Percentiles rank a stretch among this genome's conserved stretches.
Conservation (phyloP, 2,113 vertebrate genomes). For the Amphiprion percula region DNA sequence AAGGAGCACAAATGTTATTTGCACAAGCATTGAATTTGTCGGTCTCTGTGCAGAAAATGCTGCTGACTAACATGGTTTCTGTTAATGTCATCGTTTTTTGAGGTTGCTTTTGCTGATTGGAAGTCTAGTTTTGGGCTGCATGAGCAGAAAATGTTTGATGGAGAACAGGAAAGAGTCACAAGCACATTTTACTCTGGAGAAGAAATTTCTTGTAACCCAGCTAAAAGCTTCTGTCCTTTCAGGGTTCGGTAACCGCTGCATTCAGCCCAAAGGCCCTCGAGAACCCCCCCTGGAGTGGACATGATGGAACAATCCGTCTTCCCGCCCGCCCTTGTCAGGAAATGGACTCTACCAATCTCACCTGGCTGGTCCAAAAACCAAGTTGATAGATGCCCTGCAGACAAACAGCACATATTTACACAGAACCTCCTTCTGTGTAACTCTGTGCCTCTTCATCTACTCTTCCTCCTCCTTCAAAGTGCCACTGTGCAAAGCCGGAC, state of each 20-base stretch:
- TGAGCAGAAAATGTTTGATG: slow-evolving; percentile 35
- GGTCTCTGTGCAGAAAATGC: slow-evolving; percentile 1
- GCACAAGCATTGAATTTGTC: background rate
- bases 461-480: slow-evolving; percentile 81
- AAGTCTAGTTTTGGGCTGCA: slow-evolving; percentile 11
- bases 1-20: background rate
- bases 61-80: slow-evolving; percentile 51
- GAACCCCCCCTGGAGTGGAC: slow-evolving; percentile 94
- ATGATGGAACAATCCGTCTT: slow-evolving; percentile 82
- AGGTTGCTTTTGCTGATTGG: slow-evolving; percentile 21
- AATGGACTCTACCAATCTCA: slow-evolving; percentile 70
- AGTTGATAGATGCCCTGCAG: slow-evolving; percentile 52
- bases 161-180: background rate
- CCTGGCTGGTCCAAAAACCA: slow-evolving; percentile 78
- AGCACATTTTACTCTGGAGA: background rate
- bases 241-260: slow-evolving; percentile 94
- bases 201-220: background rate
- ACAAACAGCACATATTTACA: slow-evolving; percentile 52
- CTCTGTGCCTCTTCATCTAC: slow-evolving; percentile 43
- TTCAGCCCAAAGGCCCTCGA: slow-evolving; percentile 92
- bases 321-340: slow-evolving; percentile 47
- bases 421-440: slow-evolving; percentile 60
- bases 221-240: slow-evolving; percentile 50
- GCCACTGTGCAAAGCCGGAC: slow-evolving; percentile 83
- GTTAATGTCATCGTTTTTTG: slow-evolving; percentile 32